These are phyloP conservation scores for Bellardia pandia DNA, from an alignment of 2,888 invertebrate genomes.

Conservation along the genomic window DNA sequence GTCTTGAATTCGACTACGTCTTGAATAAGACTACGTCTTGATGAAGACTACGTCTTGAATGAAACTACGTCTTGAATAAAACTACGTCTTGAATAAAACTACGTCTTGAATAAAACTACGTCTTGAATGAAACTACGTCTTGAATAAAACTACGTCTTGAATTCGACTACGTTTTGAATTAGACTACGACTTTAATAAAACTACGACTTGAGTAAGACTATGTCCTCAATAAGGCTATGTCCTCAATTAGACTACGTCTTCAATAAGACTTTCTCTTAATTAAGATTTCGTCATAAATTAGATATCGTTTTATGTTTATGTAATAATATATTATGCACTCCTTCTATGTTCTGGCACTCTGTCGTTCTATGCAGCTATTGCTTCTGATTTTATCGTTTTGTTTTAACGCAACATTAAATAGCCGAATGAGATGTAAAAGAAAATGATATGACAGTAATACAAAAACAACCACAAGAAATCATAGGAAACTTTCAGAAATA, in stretches of 20 bases:
- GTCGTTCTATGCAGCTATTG: slow-evolving; percentile 53
- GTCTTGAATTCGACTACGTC: background rate
- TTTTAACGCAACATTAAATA: slow-evolving; percentile 82
- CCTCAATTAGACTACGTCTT: background rate
- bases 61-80: background rate
- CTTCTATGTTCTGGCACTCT: slow-evolving; percentile 6
- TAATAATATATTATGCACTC: background rate
- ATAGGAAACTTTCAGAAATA: background rate
- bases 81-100: background rate
- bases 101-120: background rate
- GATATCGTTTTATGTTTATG: no score
- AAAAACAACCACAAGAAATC: slow-evolving; percentile 10
- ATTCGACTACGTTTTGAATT: background rate
- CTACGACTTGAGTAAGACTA: background rate
- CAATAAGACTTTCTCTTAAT: background rate
- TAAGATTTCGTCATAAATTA: background rate
- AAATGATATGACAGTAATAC: slow-evolving; percentile 74
- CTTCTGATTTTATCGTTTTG: slow-evolving; percentile 65
- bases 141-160: background rate
- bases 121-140: background rate
- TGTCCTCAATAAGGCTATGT: background rate
- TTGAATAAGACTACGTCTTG: background rate
- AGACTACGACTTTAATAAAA: background rate
- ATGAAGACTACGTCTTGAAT: background rate
- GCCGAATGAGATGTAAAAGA: slow-evolving; percentile 82